phyloP scores from a whole-genome alignment of 2,797 vertebrate species.

The Brachyalestes nurse region DNA sequence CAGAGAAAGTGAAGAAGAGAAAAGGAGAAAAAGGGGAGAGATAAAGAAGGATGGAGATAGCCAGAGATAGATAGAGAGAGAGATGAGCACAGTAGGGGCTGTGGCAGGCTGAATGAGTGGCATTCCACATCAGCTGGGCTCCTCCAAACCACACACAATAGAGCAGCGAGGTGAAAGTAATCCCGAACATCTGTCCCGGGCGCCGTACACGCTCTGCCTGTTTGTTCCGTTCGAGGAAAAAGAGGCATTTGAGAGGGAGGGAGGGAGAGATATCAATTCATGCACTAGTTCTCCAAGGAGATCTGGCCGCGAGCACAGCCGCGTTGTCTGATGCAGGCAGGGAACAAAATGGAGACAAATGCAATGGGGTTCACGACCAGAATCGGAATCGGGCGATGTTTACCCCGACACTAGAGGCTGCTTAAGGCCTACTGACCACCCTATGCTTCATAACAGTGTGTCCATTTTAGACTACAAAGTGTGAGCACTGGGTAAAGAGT shows the following conservation, averaged over 20 bases:
- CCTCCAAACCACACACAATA: constrained; percentile 78
- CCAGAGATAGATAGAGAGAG: constrained; percentile 57
- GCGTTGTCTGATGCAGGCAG: constrained; percentile 26
- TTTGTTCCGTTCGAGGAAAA: constrained; percentile 77
- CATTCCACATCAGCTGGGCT: constrained; percentile 81
- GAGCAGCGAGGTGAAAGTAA: constrained; percentile 84
- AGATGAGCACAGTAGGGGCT: constrained; percentile 69
- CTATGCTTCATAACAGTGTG: not conserved
- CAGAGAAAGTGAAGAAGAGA: constrained; percentile 21
- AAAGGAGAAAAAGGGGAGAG: constrained; percentile 15
- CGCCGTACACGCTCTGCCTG: constrained; percentile 75
- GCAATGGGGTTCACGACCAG: not conserved
- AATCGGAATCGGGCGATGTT: not conserved
- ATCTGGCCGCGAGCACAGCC: constrained; percentile 24
- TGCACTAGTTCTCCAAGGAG: constrained; percentile 72
- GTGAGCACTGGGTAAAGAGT: not conserved
- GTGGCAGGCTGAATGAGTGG: constrained; percentile 70
- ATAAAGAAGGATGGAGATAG: constrained; percentile 38
- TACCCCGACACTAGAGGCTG: not conserved
- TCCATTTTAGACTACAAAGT: not conserved
- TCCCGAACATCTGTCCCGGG: constrained; percentile 83
- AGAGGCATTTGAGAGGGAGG: constrained; percentile 42
- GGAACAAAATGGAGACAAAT: constrained; percentile 28
- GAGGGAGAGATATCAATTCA: constrained; percentile 72
- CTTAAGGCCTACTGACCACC: not conserved